A percentile compares a stretch with the other conserved stretches of the same genome.
Conservation (phyloP, 1,140 invertebrate species). For the Aricia agestis region DNA sequence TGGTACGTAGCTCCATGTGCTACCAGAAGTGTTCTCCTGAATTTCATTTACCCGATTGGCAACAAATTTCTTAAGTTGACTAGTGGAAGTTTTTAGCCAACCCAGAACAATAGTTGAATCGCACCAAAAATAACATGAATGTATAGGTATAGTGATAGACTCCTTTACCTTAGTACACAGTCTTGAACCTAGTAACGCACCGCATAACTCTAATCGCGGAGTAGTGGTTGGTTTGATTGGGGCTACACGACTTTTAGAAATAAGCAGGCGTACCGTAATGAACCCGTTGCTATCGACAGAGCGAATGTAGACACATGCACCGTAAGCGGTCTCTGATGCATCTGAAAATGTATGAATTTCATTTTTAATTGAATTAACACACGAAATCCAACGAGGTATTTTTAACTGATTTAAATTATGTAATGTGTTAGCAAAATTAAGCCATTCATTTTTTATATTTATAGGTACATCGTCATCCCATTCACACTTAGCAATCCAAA, state of each 20-base stretch:
- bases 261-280: slow-evolving; percentile 28
- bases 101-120: too few relatives aligned
- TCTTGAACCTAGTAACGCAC: too few relatives aligned
- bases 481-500: slow-evolving; percentile 35
- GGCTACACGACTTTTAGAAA: slow-evolving; percentile 41
- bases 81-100: too few relatives aligned
- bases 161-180: slow-evolving; percentile 22
- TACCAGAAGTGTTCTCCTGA: slow-evolving; percentile 36
- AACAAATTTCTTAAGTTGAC: too few relatives aligned
- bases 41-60: slow-evolving; percentile 36
- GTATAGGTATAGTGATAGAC: slow-evolving; percentile 25
- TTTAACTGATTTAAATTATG: slow-evolving; percentile 25
- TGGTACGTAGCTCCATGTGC: slow-evolving; percentile 44
- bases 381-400: slow-evolving; percentile 27
- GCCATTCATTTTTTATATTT: slow-evolving; percentile 15
- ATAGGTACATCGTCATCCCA: slow-evolving; percentile 37
- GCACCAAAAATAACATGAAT: slow-evolving; percentile 27
- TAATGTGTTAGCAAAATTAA: slow-evolving; percentile 18
- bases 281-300: slow-evolving; percentile 12
- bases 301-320: slow-evolving; percentile 28
- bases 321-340: slow-evolving; percentile 23
- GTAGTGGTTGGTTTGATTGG: slow-evolving; percentile 33
- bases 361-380: not conserved
- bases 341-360: slow-evolving; percentile 20
- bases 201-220: too few relatives aligned